phyloP scores from a whole-genome alignment of 2,113 vertebrate genomes.

The Pelobates fuscus region DNA sequence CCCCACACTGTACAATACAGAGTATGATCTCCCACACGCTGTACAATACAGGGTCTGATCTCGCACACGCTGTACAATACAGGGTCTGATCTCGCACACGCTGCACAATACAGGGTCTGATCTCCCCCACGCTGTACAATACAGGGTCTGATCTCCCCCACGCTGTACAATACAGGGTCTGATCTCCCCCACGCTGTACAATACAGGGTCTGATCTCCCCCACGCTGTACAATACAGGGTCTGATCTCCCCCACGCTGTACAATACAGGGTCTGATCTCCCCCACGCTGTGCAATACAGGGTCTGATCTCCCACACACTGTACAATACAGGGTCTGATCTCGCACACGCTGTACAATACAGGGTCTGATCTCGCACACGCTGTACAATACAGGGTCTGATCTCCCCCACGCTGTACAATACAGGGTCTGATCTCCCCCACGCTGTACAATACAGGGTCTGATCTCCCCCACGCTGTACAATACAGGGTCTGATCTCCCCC shows the following conservation, averaged over 20 bases:
- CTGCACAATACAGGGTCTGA: neutral
- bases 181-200: neutral
- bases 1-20: too few species aligned
- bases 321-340: conserved; percentile 15
- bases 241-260: neutral
- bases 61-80: neutral
- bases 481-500: too few species aligned
- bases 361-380: too few species aligned
- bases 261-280: neutral
- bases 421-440: too few species aligned
- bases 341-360: too few species aligned
- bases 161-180: conserved; percentile 6
- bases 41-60: too few species aligned
- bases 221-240: conserved; percentile 9
- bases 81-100: neutral
- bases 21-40: too few species aligned
- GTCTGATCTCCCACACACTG: neutral
- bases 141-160: neutral
- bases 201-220: conserved; percentile 3
- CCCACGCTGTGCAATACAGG: neutral
- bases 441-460: too few species aligned
- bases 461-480: too few species aligned
- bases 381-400: too few species aligned
- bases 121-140: neutral
- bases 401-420: too few species aligned